These are phyloP conservation scores for Doryteuthis pealeii DNA, from an alignment of 1,140 invertebrate species.

Conservation along the genomic window DNA sequence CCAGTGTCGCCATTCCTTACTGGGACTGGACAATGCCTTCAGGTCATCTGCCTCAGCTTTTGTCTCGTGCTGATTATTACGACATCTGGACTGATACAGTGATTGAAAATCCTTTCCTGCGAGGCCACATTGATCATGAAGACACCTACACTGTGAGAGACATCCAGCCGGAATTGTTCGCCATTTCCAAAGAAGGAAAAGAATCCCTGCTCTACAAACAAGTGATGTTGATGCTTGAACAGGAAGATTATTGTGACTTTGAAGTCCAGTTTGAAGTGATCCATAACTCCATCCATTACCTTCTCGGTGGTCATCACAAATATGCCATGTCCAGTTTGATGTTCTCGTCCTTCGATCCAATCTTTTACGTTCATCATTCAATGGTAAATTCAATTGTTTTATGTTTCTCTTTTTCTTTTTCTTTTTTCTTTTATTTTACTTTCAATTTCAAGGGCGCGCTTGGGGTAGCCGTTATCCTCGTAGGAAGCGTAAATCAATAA, in stretches of 20 bases:
- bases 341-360: constrained; percentile 25
- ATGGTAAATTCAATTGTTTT: constrained; percentile 14
- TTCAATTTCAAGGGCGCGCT: too few relatives aligned
- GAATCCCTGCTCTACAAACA: constrained; percentile 24
- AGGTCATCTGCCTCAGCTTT: constrained; percentile 15
- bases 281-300: constrained; percentile 33
- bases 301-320: constrained; percentile 23
- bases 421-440: too few relatives aligned
- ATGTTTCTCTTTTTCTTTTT: too few relatives aligned
- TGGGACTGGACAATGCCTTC: constrained; percentile 14
- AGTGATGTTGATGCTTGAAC: constrained; percentile 11
- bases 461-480: too few relatives aligned
- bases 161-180: constrained; percentile 3
- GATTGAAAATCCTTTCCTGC: constrained; percentile 25
- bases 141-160: constrained; percentile 18
- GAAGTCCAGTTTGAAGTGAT: constrained; percentile 30
- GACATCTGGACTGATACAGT: constrained; percentile 18
- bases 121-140: constrained; percentile 19
- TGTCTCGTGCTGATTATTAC: constrained; percentile 18
- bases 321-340: constrained; percentile 28
- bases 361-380: constrained; percentile 23
- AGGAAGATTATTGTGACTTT: constrained; percentile 22
- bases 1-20: neutral
- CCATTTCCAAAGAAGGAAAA: constrained; percentile 11
- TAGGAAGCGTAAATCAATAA: too few relatives aligned